Evolutionary conservation across 2,888 invertebrate species (phyloP).

Genomic region (Papilio demoleus): DNA sequence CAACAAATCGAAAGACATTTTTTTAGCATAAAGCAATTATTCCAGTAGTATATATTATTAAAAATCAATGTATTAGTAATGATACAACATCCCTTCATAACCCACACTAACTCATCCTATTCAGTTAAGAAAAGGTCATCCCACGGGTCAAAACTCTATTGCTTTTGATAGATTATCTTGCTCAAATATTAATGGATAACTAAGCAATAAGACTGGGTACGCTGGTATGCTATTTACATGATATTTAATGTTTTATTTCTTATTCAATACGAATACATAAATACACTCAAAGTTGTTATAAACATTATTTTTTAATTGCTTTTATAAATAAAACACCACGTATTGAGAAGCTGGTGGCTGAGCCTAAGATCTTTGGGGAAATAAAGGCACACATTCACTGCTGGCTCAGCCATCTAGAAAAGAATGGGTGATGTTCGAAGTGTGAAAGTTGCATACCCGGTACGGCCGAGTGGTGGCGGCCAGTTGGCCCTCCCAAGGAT

Average conservation of each 20-base stretch:
- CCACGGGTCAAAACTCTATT: constrained; percentile 60
- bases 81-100: not conserved
- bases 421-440: too few relatives aligned
- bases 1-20: too few relatives aligned
- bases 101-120: constrained; percentile 38
- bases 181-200: constrained; percentile 64
- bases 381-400: too few relatives aligned
- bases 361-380: too few relatives aligned
- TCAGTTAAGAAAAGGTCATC: constrained; percentile 74
- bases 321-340: too few relatives aligned
- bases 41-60: not conserved
- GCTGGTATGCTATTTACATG: constrained; percentile 25
- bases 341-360: too few relatives aligned
- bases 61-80: not conserved
- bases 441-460: too few relatives aligned
- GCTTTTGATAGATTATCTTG: constrained; percentile 54
- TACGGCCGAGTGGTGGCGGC: too few relatives aligned
- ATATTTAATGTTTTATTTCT: not conserved
- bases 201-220: constrained; percentile 43
- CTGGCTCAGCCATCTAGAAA: too few relatives aligned
- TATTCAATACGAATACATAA: not conserved
- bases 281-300: not conserved
- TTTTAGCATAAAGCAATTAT: too few relatives aligned
- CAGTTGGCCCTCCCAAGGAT: too few relatives aligned
- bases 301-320: too few relatives aligned